Percentiles rank a stretch among this genome's conserved stretches.
phyloP scores from a whole-genome alignment of 2,888 invertebrate species.

The Drosophila anomalata region DNA sequence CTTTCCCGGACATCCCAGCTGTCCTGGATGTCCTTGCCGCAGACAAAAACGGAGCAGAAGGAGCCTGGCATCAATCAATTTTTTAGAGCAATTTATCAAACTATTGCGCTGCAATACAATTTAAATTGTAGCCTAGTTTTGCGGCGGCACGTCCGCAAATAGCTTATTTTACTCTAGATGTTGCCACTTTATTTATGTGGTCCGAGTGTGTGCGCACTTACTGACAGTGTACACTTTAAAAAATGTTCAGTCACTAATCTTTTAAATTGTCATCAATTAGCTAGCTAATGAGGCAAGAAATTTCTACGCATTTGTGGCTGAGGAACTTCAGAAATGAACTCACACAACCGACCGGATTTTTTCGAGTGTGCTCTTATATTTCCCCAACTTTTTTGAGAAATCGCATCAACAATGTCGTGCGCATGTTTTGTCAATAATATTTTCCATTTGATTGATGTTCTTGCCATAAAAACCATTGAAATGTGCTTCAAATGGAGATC shows the following conservation, averaged over 20 bases:
- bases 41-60: not conserved
- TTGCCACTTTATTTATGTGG: slow-evolving; percentile 10
- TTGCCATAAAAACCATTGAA: slow-evolving; percentile 73
- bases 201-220: slow-evolving; percentile 4
- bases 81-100: slow-evolving; percentile 76
- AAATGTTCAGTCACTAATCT: not conserved
- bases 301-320: not conserved
- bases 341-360: not conserved
- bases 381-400: slow-evolving; percentile 31
- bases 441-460: slow-evolving; percentile 74
- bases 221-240: slow-evolving; percentile 12
- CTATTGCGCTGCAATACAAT: slow-evolving; percentile 57
- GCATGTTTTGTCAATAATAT: slow-evolving; percentile 76
- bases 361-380: slow-evolving; percentile 23
- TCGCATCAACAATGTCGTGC: slow-evolving; percentile 52
- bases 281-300: not conserved
- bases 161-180: slow-evolving; percentile 35
- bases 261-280: not conserved
- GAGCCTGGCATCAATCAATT: slow-evolving; percentile 71
- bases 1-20: not conserved
- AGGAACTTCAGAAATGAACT: not conserved
- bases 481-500: slow-evolving; percentile 69
- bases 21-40: slow-evolving; percentile 3
- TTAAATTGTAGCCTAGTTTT: slow-evolving; percentile 56
- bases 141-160: slow-evolving; percentile 62